These are phyloP conservation scores for Lepidochrysops patricia DNA, from an alignment of 2,888 invertebrate genomes.

Conservation along the genomic window DNA sequence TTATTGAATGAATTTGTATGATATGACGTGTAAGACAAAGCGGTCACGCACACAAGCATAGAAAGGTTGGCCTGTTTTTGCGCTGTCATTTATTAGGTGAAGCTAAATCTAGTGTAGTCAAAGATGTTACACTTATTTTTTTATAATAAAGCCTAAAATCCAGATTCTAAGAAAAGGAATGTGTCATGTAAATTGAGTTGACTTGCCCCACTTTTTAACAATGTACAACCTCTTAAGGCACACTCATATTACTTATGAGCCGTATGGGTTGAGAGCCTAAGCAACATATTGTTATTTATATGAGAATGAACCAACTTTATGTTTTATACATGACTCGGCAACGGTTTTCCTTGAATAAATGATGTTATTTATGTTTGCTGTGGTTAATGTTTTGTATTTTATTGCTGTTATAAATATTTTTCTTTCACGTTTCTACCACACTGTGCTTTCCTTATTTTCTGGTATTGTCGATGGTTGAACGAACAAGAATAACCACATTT, in stretches of 20 bases:
- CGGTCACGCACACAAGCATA: no score
- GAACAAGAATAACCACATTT: no score
- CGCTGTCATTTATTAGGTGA: no score
- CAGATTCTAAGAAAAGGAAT: not conserved
- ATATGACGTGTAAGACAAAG: no score
- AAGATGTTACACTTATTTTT: no score
- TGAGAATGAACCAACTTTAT: not conserved
- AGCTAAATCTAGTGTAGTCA: no score
- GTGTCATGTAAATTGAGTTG: not conserved
- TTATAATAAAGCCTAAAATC: not conserved
- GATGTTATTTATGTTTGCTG: not conserved
- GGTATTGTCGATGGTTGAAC: no score
- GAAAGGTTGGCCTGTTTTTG: no score
- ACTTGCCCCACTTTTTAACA: not conserved
- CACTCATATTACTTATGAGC: not conserved
- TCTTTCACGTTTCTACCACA: no score
- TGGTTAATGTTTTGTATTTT: not conserved
- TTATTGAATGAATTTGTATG: no score
- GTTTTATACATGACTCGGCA: not conserved
- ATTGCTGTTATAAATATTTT: not conserved
- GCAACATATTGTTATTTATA: not conserved
- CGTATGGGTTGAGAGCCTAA: not conserved
- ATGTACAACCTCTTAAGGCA: not conserved
- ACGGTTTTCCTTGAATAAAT: not conserved
- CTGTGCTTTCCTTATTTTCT: no score